Evolutionary conservation across 2,888 invertebrate species (phyloP).

Genomic region (Cecidostiba fungosa): DNA sequence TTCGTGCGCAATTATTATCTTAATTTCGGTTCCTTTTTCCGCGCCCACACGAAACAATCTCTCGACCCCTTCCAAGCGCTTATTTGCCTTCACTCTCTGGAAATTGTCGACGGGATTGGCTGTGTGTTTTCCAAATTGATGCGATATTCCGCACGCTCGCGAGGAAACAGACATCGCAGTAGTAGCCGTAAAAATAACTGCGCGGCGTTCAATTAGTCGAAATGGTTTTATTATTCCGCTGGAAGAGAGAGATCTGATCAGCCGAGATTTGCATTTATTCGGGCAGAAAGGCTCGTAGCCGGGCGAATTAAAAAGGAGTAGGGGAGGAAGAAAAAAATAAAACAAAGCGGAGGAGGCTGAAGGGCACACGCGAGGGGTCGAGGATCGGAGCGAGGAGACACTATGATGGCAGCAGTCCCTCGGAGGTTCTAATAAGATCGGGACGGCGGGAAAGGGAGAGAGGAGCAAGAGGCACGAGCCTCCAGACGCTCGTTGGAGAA

Average conservation of each 20-base stretch:
- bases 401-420: conserved; percentile 37
- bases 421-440: conserved; percentile 59
- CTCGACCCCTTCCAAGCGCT: conserved; percentile 4
- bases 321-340: conserved; percentile 43
- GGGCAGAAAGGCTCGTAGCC: background rate
- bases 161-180: background rate
- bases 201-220: background rate
- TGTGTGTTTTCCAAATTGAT: background rate
- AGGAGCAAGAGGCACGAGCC: conserved; percentile 62
- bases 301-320: conserved; percentile 62
- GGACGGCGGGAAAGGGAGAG: background rate
- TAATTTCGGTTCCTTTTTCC: conserved; percentile 46
- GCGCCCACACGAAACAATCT: conserved; percentile 9
- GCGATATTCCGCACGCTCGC: too few relatives aligned
- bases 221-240: conserved; percentile 1
- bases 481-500: conserved; percentile 72
- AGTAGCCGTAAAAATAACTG: background rate
- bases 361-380: conserved; percentile 41
- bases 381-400: conserved; percentile 27
- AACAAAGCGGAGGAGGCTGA: conserved; percentile 49
- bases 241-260: conserved; percentile 40
- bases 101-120: conserved; percentile 12
- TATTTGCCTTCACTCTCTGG: conserved; percentile 38
- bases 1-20: conserved; percentile 53
- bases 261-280: conserved; percentile 58